Percentiles rank a stretch among this genome's conserved stretches.
Conservation (phyloP, 2,797 vertebrate genomes). For the Salarias fasciatus region DNA sequence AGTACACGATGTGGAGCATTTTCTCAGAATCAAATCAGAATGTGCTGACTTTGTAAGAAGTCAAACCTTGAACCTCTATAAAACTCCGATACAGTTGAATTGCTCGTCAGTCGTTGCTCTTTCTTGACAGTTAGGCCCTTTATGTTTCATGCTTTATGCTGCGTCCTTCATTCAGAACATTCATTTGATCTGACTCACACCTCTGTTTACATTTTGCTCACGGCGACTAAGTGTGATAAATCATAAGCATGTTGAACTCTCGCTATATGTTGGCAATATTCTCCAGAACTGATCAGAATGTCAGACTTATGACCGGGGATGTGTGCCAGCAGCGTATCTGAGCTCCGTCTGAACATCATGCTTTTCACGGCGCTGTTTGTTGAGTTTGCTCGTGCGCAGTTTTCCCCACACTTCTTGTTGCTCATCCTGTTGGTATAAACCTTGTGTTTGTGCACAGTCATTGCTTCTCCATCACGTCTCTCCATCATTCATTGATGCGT, state of each 20-base stretch:
- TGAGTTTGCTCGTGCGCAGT: slow-evolving; percentile 42
- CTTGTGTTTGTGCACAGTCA: slow-evolving; percentile 56
- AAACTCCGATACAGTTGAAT: not conserved
- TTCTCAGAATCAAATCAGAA: too few relatives aligned
- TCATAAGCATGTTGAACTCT: slow-evolving; percentile 19
- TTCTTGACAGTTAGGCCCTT: not conserved
- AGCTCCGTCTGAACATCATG: slow-evolving; percentile 5
- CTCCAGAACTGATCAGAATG: not conserved
- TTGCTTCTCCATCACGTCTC: slow-evolving; percentile 70
- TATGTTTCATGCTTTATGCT: not conserved
- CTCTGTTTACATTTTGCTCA: slow-evolving; percentile 13
- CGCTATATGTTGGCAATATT: not conserved
- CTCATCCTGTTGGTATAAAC: slow-evolving; percentile 39
- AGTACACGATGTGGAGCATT: too few relatives aligned
- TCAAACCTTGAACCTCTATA: not conserved
- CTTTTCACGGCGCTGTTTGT: slow-evolving; percentile 22
- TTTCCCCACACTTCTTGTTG: slow-evolving; percentile 1
- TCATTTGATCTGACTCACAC: slow-evolving; percentile 21
- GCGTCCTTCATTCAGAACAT: slow-evolving; percentile 15
- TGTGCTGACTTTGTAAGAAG: not conserved
- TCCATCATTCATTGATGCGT: slow-evolving; percentile 80
- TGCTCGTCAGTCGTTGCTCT: not conserved
- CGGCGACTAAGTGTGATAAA: slow-evolving; percentile 8
- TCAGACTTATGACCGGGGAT: not conserved
- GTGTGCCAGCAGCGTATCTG: slow-evolving; percentile 9